Percentiles rank a stretch among this genome's conserved stretches.
phyloP scores from a whole-genome alignment of 2,797 vertebrate species.

The Champsocephalus esox region DNA sequence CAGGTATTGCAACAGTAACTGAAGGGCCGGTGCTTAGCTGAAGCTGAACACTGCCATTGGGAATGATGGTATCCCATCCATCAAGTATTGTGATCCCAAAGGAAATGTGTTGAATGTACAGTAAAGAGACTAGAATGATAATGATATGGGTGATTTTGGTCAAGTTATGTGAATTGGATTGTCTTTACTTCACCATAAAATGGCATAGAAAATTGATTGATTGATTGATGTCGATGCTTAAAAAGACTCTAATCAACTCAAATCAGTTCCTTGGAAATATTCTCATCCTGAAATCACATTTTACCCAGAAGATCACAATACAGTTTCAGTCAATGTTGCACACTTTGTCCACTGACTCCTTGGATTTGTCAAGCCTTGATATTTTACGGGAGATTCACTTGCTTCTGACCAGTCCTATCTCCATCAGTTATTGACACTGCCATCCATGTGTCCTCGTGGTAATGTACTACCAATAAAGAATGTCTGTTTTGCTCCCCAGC shows the following conservation, averaged over 20 bases:
- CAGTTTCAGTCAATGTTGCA: conserved; percentile 24
- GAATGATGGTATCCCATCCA: conserved; percentile 26
- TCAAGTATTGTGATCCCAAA: conserved; percentile 45
- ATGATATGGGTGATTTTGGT: conserved; percentile 68
- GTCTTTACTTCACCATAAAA: conserved; percentile 74
- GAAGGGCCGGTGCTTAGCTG: conserved; percentile 3
- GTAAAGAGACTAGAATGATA: conserved; percentile 32
- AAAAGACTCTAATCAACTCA: conserved; percentile 57
- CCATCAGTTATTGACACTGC: conserved; percentile 15
- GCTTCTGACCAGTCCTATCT: conserved; percentile 4
- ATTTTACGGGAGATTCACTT: conserved; percentile 26
- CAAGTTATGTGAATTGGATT: conserved; percentile 76
- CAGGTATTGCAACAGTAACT: conserved; percentile 5
- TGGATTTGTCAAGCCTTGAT: conserved; percentile 31
- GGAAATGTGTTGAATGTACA: conserved; percentile 39
- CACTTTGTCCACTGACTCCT: conserved; percentile 20
- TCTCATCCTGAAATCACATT: conserved; percentile 46
- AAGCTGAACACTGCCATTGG: conserved; percentile 36
- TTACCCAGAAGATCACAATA: conserved; percentile 54
- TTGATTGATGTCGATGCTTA: conserved; percentile 61
- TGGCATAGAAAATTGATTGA: conserved; percentile 78
- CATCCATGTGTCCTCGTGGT: conserved; percentile 35
- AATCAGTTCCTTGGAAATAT: conserved; percentile 39
- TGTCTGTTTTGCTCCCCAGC: conserved; percentile 45
- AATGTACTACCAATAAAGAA: conserved; percentile 16